Conservation (phyloP, 2,113 vertebrate genomes). For the Sebastes schlegelii region DNA sequence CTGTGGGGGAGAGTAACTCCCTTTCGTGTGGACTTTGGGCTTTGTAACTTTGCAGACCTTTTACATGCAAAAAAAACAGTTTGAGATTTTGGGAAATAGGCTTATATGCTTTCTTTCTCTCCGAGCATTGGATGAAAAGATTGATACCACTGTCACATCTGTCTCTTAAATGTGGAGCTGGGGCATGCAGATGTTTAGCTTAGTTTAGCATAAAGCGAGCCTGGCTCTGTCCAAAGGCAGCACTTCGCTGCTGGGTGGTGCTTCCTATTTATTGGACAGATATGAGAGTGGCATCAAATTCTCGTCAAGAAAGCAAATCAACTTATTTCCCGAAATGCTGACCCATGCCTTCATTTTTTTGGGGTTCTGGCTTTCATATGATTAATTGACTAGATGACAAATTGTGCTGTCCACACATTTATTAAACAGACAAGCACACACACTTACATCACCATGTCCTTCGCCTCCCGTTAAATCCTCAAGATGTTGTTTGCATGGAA, state of each 20-base stretch:
- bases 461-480: background rate
- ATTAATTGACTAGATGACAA: background rate
- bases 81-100: background rate
- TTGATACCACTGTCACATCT: no score
- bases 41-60: no score
- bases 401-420: background rate
- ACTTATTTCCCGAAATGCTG: background rate
- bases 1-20: no score
- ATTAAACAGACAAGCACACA: background rate
- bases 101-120: background rate
- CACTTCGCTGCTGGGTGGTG: background rate
- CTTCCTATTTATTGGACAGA: background rate
- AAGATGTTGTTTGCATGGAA: conserved; percentile 39
- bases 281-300: background rate
- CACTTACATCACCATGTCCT: background rate
- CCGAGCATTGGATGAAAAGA: no score
- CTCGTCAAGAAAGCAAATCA: background rate
- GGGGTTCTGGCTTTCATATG: background rate
- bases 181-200: no score
- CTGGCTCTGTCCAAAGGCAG: background rate
- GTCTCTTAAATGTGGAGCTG: no score
- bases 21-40: no score
- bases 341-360: background rate
- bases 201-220: no score
- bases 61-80: background rate